Evolutionary conservation across 2,888 invertebrate species (phyloP).

Genomic region (Zeuzera pyrina): DNA sequence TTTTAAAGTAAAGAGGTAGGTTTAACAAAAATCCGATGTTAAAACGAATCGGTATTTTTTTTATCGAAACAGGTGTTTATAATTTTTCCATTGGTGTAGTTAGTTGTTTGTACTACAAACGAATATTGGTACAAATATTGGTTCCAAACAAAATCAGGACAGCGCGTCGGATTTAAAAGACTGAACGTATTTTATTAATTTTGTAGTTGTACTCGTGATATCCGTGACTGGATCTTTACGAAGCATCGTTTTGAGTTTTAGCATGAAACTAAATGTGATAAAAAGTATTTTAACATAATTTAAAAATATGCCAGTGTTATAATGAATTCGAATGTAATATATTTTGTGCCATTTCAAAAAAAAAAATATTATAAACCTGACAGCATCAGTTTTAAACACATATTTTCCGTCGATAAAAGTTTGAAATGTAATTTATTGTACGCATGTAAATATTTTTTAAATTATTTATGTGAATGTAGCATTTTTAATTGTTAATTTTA

Average conservation of each 20-base stretch:
- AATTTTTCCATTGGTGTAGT: slow-evolving; percentile 15
- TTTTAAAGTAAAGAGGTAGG: slow-evolving; percentile 27
- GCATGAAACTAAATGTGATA: slow-evolving; percentile 57
- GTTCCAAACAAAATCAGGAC: slow-evolving; percentile 16
- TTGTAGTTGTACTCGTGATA: slow-evolving; percentile 46
- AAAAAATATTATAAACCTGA: slow-evolving; percentile 55
- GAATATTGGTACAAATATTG: background rate
- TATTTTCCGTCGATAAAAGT: background rate
- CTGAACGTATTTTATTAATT: slow-evolving; percentile 52
- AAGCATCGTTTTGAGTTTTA: slow-evolving; percentile 48
- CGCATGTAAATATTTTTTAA: slow-evolving; percentile 62
- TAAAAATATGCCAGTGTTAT: slow-evolving; percentile 32
- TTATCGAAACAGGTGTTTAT: slow-evolving; percentile 31
- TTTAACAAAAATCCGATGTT: slow-evolving; percentile 41
- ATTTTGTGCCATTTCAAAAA: slow-evolving; percentile 53
- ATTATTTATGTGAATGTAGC: slow-evolving; percentile 69
- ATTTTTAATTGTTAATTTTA: slow-evolving; percentile 25
- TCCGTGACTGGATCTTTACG: slow-evolving; percentile 47
- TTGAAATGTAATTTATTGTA: background rate
- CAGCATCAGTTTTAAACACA: slow-evolving; percentile 37
- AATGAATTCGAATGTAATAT: slow-evolving; percentile 19
- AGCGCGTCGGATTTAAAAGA: slow-evolving; percentile 57
- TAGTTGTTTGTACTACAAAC: slow-evolving; percentile 7
- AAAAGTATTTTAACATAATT: slow-evolving; percentile 55
- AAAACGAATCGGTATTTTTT: slow-evolving; percentile 29